A percentile compares a stretch with the other conserved stretches of the same genome.
These are phyloP conservation scores for Eucera pruinosa DNA, from an alignment of 2,888 invertebrate genomes.

Conservation along the genomic window DNA sequence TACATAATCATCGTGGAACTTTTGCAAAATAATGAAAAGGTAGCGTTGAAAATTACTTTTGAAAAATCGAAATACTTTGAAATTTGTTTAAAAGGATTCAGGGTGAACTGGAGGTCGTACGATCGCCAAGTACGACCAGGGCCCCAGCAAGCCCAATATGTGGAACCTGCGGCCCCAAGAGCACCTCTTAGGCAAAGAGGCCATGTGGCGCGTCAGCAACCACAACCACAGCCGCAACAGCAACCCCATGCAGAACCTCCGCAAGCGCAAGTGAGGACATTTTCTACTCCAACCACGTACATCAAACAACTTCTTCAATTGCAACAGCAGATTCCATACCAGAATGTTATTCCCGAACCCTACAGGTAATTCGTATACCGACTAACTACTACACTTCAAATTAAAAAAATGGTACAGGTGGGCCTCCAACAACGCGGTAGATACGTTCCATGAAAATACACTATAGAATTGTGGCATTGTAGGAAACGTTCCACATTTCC, in stretches of 20 bases:
- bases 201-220: slow-evolving; percentile 45
- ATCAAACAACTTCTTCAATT: slow-evolving; percentile 80
- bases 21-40: no score
- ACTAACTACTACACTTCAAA: no score
- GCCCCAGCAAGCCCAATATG: slow-evolving; percentile 44
- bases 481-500: no score
- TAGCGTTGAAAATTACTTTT: no score
- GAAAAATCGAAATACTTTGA: no score
- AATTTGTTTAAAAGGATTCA: slow-evolving; percentile 74
- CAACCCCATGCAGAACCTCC: slow-evolving; percentile 53
- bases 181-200: slow-evolving; percentile 41
- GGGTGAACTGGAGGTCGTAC: slow-evolving; percentile 81
- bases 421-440: no score
- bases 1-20: no score
- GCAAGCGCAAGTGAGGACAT: slow-evolving; percentile 65
- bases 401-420: no score
- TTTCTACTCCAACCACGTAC: slow-evolving; percentile 77
- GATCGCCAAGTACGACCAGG: slow-evolving; percentile 61
- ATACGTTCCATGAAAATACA: no score
- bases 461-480: no score
- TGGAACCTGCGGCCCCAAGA: slow-evolving; percentile 23
- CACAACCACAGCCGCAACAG: slow-evolving; percentile 54
- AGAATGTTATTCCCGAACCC: slow-evolving; percentile 80
- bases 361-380: slow-evolving; percentile 68
- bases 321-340: slow-evolving; percentile 81